Conservation (phyloP, 2,888 invertebrate species). For the Eledone cirrhosa region DNA sequence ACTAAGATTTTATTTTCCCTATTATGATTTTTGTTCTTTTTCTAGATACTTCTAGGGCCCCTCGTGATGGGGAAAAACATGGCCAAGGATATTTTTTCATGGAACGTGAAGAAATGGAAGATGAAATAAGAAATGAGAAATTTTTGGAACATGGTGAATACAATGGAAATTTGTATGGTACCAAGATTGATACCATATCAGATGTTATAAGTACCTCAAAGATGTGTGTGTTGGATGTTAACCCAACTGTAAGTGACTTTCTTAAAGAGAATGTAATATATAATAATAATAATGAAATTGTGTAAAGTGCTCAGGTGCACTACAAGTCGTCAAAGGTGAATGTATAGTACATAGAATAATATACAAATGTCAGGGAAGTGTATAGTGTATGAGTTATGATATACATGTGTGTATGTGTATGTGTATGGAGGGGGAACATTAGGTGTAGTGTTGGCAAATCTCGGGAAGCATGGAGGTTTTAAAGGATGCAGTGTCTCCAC, state of each 20-base stretch:
- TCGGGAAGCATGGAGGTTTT: no score
- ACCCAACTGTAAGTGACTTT: constrained; percentile 73
- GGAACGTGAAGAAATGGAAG: constrained; percentile 91
- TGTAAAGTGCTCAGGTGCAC: no score
- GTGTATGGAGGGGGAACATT: no score
- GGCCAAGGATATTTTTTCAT: constrained; percentile 99
- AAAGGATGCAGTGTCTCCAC: no score
- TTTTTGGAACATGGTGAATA: constrained; percentile 98
- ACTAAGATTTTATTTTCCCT: neutral
- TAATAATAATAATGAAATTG: no score
- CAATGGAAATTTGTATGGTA: constrained; percentile 96
- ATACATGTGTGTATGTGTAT: no score
- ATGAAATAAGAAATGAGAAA: constrained; percentile 89
- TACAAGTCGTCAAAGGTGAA: no score
- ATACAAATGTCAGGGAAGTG: no score
- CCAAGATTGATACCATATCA: constrained; percentile 91
- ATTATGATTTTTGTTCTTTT: constrained; percentile 2
- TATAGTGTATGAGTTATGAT: no score
- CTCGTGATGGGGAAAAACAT: constrained; percentile 92
- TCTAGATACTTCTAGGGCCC: constrained; percentile 91
- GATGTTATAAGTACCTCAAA: constrained; percentile 94
- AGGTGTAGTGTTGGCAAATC: no score
- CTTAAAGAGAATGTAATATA: neutral
- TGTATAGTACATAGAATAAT: no score
- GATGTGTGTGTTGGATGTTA: constrained; percentile 96